Conservation (phyloP, 2,797 vertebrate genomes). For the Sylvia borin region DNA sequence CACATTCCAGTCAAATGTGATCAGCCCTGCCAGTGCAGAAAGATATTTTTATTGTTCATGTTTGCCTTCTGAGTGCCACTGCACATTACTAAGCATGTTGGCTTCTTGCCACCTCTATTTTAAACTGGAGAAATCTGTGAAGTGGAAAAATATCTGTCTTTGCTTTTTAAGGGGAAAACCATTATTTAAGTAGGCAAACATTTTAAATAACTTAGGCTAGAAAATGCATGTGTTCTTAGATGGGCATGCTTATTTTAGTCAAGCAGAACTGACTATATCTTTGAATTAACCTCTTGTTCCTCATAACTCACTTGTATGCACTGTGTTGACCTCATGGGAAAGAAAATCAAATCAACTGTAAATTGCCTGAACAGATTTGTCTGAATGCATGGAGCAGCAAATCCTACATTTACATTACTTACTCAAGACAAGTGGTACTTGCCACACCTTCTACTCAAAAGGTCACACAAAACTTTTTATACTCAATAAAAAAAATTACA, state of each 20-base stretch:
- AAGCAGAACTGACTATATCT: not conserved
- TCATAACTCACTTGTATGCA: constrained; percentile 1
- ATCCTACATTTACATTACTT: constrained; percentile 19
- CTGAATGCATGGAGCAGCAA: constrained; percentile 14
- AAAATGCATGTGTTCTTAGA: constrained; percentile 27
- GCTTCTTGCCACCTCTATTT: constrained; percentile 52
- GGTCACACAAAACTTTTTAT: not conserved
- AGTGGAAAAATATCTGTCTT: constrained; percentile 54
- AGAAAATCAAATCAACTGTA: constrained; percentile 45
- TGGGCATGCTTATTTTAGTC: not conserved
- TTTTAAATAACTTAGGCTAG: constrained; percentile 12
- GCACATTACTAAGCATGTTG: not conserved
- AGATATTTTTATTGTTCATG: constrained; percentile 7
- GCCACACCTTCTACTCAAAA: not conserved
- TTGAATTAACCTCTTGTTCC: constrained; percentile 26
- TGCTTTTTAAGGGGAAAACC: constrained; percentile 41
- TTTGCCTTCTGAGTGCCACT: constrained; percentile 6
- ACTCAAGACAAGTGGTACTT: not conserved
- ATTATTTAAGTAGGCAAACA: constrained; percentile 20
- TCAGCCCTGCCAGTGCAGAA: not conserved
- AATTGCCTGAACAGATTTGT: constrained; percentile 36
- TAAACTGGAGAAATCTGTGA: constrained; percentile 22
- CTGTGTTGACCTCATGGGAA: constrained; percentile 41
- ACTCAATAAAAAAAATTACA: not conserved
- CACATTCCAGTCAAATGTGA: constrained; percentile 35